A percentile compares a stretch with the other conserved stretches of the same genome.
These are phyloP conservation scores for Serinus canaria DNA, from an alignment of 2,113 vertebrate genomes.

Conservation along the genomic window DNA sequence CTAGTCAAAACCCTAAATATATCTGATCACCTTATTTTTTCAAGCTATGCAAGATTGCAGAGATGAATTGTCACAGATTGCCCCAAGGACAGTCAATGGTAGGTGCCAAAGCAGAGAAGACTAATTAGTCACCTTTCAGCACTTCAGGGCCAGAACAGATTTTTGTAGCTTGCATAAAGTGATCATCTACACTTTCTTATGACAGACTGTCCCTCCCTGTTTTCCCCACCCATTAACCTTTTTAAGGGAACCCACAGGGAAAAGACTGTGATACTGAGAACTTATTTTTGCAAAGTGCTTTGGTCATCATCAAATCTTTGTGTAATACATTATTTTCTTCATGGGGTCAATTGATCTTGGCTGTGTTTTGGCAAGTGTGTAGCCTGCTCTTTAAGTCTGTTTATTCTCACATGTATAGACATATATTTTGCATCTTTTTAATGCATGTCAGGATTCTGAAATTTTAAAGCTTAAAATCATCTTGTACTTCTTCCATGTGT, in stretches of 20 bases:
- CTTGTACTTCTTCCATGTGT: background rate
- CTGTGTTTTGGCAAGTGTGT: background rate
- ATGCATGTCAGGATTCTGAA: background rate
- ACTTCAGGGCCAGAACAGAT: background rate
- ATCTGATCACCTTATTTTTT: background rate
- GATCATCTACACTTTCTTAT: background rate
- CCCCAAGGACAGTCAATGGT: background rate
- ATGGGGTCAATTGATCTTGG: background rate
- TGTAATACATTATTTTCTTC: background rate
- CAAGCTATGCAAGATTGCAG: background rate
- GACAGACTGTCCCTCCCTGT: background rate
- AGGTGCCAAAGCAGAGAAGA: background rate
- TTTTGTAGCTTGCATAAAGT: background rate
- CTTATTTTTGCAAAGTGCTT: background rate
- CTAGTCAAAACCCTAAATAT: background rate
- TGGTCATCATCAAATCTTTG: background rate
- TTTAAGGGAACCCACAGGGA: background rate
- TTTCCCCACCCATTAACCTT: background rate
- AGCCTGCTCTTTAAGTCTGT: background rate
- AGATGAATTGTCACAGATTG: background rate
- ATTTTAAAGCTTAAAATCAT: background rate
- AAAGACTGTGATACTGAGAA: background rate
- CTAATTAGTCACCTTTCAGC: conserved; percentile 1
- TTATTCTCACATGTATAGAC: background rate
- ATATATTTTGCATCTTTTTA: background rate